Evolutionary conservation across 64 coral and sea anemone species (phyloP).

Genomic region (Pachyseris speciosa): DNA sequence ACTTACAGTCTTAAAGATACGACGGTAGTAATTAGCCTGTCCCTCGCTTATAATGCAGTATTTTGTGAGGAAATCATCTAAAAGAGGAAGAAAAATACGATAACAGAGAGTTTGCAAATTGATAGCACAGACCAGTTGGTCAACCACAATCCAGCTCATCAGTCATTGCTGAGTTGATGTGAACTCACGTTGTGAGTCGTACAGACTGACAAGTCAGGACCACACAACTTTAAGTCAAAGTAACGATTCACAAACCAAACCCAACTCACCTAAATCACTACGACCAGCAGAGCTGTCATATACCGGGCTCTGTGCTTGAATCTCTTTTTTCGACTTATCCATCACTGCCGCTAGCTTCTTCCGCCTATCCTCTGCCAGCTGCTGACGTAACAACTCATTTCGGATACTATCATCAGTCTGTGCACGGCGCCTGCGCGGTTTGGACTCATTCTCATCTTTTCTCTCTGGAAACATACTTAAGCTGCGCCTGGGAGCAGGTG

Average conservation of each 20-base stretch:
- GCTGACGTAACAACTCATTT: constrained; percentile 62
- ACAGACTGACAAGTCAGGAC: too few species aligned
- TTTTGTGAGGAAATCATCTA: constrained; percentile 81
- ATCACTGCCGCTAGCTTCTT: constrained; percentile 33
- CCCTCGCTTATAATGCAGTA: constrained; percentile 86
- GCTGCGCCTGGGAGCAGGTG: constrained; percentile 10
- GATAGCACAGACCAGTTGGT: neutral
- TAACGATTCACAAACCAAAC: neutral
- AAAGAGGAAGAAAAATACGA: neutral
- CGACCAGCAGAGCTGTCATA: neutral
- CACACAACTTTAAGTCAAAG: too few species aligned
- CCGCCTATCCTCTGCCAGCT: constrained; percentile 73
- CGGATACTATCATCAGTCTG: constrained; percentile 65
- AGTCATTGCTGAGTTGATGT: neutral
- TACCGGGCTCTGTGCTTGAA: neutral
- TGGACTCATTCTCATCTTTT: neutral
- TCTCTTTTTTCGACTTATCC: neutral
- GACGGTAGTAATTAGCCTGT: constrained; percentile 75
- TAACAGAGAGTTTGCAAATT: neutral
- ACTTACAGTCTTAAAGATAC: constrained; percentile 81
- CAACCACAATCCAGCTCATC: neutral
- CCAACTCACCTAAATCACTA: neutral
- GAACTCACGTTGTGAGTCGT: too few species aligned
- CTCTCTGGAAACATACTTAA: constrained; percentile 48
- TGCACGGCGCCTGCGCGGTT: constrained; percentile 48